Base-by-base conservation (phyloP, 2,888 invertebrate species). In the Uropetala carovei region DNA sequence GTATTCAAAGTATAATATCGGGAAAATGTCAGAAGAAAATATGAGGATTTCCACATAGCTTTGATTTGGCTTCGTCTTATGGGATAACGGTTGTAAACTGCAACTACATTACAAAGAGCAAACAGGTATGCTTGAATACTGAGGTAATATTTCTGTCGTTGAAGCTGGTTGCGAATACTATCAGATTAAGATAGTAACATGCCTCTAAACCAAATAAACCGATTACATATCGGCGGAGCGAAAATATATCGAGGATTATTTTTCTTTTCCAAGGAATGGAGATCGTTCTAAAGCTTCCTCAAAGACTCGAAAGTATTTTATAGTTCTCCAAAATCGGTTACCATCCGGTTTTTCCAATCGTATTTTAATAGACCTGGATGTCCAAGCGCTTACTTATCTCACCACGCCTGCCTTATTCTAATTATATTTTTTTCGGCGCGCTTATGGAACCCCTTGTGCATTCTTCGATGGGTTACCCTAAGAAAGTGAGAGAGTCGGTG, bases 321-420 rank as follows among this genome's bases (percentile, higher is more conserved):
- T 27, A 27, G 10, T 27, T 27, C 18, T 68, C 68, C 13, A 22
- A 75, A 75, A 27, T 22, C 13, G 13, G 22, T 75, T 68, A n/a
- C 68, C 68, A 22, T 16, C n/a, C 16, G 75, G 27, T 27, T 75
- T 75, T 75, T 22, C 22, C 27, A 13, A 14, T 4, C 75, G 75
- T 75, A 22, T 75, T 27, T 22, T 27, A 68, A 11, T 75, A 8
- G 22, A 27, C 27, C 22, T 75, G 75, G 75, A 18, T 27, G 75
- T 13, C 75, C 75, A 75, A 75, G 75, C 22, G 13, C 75, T 27
- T 43, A 43, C 75, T 75, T 64, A 64, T 43, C 75, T 75, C n/a
- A 22, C 75, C 75, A 75, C 75, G 27, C 75, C 75, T 75, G 22
- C 75, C 75, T 75, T 27, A 75, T 75, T 75, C 27, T 22, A 75